These are phyloP conservation scores for Psittacula echo DNA, from an alignment of 2,797 vertebrate genomes.

Conservation along the genomic window DNA sequence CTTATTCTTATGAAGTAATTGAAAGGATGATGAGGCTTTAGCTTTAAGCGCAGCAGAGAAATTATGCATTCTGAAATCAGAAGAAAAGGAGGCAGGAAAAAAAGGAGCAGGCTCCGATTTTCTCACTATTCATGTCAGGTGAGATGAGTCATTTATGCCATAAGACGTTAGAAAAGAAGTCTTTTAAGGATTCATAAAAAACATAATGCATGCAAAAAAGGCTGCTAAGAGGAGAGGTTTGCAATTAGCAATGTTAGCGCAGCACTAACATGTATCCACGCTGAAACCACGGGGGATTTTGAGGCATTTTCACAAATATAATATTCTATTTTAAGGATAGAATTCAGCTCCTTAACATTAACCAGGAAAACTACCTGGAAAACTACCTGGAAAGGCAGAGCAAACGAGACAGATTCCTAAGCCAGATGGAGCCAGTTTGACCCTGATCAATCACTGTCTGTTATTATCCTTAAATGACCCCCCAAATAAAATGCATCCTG, in stretches of 20 bases:
- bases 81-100: slow-evolving; percentile 2
- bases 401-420: background rate
- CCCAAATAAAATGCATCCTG: background rate
- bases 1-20: background rate
- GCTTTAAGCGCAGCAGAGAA: slow-evolving; percentile 5
- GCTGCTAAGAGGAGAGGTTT: background rate
- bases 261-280: background rate
- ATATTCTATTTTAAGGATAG: slow-evolving; percentile 45
- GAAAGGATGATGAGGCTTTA: slow-evolving; percentile 7
- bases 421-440: slow-evolving; percentile 35
- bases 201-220: background rate
- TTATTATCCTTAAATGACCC: slow-evolving; percentile 57
- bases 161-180: background rate
- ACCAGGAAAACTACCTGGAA: background rate
- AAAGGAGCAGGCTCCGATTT: slow-evolving; percentile 2
- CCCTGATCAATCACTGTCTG: slow-evolving; percentile 58
- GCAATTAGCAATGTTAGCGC: slow-evolving; percentile 21
- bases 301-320: slow-evolving; percentile 18
- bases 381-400: background rate
- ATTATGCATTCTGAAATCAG: slow-evolving; percentile 28
- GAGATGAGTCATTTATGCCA: slow-evolving; percentile 50
- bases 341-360: background rate
- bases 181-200: slow-evolving; percentile 8
- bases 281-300: slow-evolving; percentile 4
- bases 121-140: slow-evolving; percentile 61